Percentiles rank a stretch among this genome's conserved stretches.
Conservation (phyloP, 1,140 invertebrate species). For the Brachionus asplanchnoidis region DNA sequence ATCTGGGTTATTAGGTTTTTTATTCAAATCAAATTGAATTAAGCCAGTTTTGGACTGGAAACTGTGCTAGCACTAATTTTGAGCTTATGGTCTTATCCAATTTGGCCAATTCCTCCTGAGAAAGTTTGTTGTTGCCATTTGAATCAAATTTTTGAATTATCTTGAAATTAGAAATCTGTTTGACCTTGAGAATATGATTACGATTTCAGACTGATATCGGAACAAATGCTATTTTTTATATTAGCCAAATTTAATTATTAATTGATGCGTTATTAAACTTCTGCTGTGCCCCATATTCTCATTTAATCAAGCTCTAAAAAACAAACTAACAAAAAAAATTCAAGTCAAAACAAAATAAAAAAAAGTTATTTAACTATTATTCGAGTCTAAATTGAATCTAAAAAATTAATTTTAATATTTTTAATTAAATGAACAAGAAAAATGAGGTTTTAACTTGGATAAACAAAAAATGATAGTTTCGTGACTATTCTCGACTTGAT, state of each 20-base stretch:
- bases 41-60: neutral
- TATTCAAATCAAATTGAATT: conserved; percentile 24
- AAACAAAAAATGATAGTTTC: neutral
- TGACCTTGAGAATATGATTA: neutral
- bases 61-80: neutral
- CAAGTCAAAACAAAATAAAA: neutral
- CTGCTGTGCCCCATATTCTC: neutral
- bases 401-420: neutral
- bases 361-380: neutral
- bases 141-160: neutral
- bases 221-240: neutral
- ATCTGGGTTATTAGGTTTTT: conserved; percentile 7
- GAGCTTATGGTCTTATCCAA: conserved; percentile 1
- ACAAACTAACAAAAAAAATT: neutral
- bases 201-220: neutral
- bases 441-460: neutral
- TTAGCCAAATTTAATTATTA: conserved; percentile 5
- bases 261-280: conserved; percentile 2
- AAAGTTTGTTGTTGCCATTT: neutral
- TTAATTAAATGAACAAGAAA: neutral
- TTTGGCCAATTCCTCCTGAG: neutral
- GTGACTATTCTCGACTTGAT: neutral
- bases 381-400: neutral
- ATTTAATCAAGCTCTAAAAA: neutral
- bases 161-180: neutral